Evolutionary conservation across 2,888 invertebrate genomes (phyloP).

Genomic region (Chrysina gloriosa): DNA sequence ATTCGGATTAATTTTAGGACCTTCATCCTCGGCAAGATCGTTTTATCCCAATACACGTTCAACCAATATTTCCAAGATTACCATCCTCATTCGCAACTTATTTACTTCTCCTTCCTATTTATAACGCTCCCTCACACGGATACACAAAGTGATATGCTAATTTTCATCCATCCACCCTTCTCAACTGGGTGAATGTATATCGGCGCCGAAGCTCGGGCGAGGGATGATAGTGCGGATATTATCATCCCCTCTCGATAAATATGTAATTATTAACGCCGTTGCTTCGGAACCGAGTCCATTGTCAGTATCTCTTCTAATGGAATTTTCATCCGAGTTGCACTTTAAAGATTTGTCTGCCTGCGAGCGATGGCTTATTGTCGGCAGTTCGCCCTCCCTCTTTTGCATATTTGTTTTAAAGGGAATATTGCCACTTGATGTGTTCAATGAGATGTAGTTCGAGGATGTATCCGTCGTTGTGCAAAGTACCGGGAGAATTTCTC

Average conservation of each 20-base stretch:
- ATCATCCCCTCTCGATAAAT: conserved; percentile 22
- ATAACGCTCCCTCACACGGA: not conserved
- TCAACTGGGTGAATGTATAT: not conserved
- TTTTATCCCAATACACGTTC: no score
- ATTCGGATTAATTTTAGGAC: no score
- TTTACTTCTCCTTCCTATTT: not conserved
- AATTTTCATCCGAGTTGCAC: conserved; percentile 30
- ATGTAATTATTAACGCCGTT: conserved; percentile 17
- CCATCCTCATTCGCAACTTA: not conserved
- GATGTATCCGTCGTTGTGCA: no score
- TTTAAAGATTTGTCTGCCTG: conserved; percentile 24
- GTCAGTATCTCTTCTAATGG: conserved; percentile 26
- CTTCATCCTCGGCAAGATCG: no score
- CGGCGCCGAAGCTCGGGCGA: not conserved
- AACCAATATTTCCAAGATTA: no score
- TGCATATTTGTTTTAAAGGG: conserved; percentile 20
- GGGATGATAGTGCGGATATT: not conserved
- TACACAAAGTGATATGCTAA: conserved; percentile 12
- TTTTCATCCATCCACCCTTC: conserved; percentile 8
- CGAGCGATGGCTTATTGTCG: conserved; percentile 16
- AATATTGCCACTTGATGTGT: conserved; percentile 1
- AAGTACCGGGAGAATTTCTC: no score
- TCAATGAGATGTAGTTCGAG: not conserved
- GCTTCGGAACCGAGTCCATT: not conserved
- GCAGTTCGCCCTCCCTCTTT: not conserved